Evolutionary conservation across 2,797 vertebrate species (phyloP).

Genomic region (Paedocypris micromegethes): DNA sequence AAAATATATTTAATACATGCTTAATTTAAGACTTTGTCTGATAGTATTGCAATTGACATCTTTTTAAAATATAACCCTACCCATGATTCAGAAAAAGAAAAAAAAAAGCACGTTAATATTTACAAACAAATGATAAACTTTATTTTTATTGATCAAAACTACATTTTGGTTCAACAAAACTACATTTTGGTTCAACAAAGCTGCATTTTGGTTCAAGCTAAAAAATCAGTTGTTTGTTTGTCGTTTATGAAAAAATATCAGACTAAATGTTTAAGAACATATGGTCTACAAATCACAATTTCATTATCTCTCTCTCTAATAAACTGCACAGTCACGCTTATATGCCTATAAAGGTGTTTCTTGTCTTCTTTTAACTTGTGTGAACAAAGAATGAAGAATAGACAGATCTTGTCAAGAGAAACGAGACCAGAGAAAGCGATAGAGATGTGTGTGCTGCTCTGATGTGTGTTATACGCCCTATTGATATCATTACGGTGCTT

Average conservation of each 20-base stretch:
- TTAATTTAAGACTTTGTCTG: no score
- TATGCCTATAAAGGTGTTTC: slow-evolving; percentile 13
- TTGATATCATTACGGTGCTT: slow-evolving; percentile 29
- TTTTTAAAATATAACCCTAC: no score
- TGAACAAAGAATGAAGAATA: slow-evolving; percentile 37
- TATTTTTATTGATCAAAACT: no score
- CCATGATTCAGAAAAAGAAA: no score
- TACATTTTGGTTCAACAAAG: no score
- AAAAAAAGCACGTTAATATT: no score
- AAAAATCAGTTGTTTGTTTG: neutral
- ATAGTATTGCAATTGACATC: no score
- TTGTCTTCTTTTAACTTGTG: slow-evolving; percentile 8
- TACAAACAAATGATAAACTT: no score
- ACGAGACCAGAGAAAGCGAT: slow-evolving; percentile 26
- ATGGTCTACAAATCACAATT: neutral
- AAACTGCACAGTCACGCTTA: slow-evolving; percentile 22
- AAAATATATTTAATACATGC: no score
- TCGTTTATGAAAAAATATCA: neutral
- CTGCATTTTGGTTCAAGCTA: no score
- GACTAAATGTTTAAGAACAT: no score
- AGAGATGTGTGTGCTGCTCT: slow-evolving; percentile 33
- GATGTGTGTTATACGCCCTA: slow-evolving; percentile 31
- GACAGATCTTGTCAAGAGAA: slow-evolving; percentile 29
- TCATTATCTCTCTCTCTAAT: slow-evolving; percentile 9
- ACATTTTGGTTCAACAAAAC: no score